Evolutionary conservation across 2,888 invertebrate species (phyloP).

Genomic region (Eupeodes luniger): DNA sequence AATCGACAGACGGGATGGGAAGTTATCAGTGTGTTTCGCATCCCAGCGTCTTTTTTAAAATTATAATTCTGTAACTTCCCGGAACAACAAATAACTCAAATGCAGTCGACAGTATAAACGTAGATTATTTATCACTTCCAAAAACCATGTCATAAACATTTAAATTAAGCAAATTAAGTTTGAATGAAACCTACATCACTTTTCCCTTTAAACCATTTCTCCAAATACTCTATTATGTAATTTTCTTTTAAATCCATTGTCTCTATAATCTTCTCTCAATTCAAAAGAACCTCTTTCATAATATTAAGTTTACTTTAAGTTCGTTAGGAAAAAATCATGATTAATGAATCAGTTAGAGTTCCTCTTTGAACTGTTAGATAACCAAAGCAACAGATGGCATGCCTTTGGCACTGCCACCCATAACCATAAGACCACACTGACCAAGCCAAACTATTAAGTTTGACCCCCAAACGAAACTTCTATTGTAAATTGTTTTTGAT

Average conservation of each 20-base stretch:
- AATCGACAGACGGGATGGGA: too few relatives aligned
- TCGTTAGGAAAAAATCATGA: not conserved
- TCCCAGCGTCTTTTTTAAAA: too few relatives aligned
- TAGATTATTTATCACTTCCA: too few relatives aligned
- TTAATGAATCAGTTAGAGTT: not conserved
- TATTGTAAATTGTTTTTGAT: conserved; percentile 15
- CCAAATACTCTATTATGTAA: not conserved
- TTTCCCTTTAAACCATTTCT: not conserved
- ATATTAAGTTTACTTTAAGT: not conserved
- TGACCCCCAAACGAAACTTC: conserved; percentile 48
- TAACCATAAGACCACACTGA: not conserved
- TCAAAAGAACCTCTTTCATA: conserved; percentile 4
- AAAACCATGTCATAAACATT: too few relatives aligned
- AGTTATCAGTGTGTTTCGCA: too few relatives aligned
- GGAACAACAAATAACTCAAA: too few relatives aligned
- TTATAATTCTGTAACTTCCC: too few relatives aligned
- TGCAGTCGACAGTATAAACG: too few relatives aligned
- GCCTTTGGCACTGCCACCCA: not conserved
- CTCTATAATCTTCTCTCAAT: not conserved
- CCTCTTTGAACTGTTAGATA: conserved; percentile 3
- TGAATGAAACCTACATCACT: not conserved
- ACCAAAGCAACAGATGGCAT: conserved; percentile 41
- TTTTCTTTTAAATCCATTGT: not conserved
- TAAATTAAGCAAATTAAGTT: too few relatives aligned
- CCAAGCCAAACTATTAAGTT: not conserved